Percentiles rank a stretch among this genome's conserved stretches.
These are phyloP conservation scores for Heteromurus nitidus DNA, from an alignment of 2,888 invertebrate genomes.

Conservation along the genomic window DNA sequence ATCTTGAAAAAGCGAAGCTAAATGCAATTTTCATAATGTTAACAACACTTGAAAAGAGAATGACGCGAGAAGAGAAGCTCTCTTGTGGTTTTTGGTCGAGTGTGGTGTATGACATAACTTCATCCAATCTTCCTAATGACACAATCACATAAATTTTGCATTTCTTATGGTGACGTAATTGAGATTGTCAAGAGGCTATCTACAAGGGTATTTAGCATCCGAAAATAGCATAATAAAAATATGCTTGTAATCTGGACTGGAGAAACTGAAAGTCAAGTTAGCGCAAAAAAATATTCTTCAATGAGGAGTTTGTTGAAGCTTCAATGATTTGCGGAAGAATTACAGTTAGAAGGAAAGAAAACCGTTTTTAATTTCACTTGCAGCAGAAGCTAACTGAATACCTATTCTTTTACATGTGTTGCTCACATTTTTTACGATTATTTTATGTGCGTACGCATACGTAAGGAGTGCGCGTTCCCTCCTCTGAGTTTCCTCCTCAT, in stretches of 20 bases:
- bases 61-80: background rate
- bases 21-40: background rate
- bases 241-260: slow-evolving; percentile 41
- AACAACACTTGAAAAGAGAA: background rate
- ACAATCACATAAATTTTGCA: slow-evolving; percentile 31
- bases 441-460: too few species aligned
- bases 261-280: slow-evolving; percentile 29
- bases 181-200: background rate
- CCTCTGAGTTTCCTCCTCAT: slow-evolving; percentile 30
- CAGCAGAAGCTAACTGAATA: background rate
- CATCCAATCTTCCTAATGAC: slow-evolving; percentile 3
- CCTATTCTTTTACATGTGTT: too few species aligned
- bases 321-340: background rate
- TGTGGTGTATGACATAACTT: background rate
- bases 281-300: too few species aligned
- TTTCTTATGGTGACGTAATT: slow-evolving; percentile 2
- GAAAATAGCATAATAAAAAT: too few species aligned
- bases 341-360: slow-evolving; percentile 15
- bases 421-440: too few species aligned
- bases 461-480: too few species aligned
- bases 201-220: background rate
- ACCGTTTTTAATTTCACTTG: background rate
- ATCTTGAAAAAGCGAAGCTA: background rate
- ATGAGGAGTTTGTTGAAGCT: background rate
- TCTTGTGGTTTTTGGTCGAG: background rate